Percentiles rank a stretch among this genome's conserved stretches.
These are phyloP conservation scores for Cydia strobilella DNA, from an alignment of 1,140 invertebrate species.

Conservation along the genomic window DNA sequence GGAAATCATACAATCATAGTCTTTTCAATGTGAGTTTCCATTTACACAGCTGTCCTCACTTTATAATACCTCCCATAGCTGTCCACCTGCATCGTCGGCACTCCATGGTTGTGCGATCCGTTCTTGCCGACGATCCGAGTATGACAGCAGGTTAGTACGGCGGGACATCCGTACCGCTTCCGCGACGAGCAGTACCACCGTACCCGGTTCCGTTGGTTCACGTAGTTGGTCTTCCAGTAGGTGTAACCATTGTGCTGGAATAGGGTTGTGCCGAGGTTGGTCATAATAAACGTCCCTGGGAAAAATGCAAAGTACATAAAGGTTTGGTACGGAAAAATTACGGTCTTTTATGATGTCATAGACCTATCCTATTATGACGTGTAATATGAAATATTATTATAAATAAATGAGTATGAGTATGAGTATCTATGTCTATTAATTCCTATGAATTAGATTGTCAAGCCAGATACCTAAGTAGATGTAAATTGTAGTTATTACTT, in stretches of 20 bases:
- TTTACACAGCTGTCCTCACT: not conserved
- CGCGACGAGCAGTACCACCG: constrained; percentile 18
- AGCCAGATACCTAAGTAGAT: too few relatives aligned
- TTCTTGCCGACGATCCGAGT: not conserved
- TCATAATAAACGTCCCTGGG: not conserved
- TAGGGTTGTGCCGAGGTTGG: not conserved
- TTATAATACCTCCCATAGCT: constrained; percentile 2
- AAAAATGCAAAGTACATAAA: not conserved
- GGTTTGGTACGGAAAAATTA: not conserved
- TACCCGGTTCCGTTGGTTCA: not conserved
- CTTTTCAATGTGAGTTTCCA: not conserved
- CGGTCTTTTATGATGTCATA: too few relatives aligned
- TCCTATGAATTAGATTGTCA: too few relatives aligned
- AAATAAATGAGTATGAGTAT: too few relatives aligned
- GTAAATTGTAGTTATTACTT: too few relatives aligned
- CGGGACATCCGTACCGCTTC: not conserved
- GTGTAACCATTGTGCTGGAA: constrained; percentile 8
- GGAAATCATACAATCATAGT: too few relatives aligned
- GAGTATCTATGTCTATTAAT: too few relatives aligned
- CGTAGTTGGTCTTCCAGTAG: constrained; percentile 24
- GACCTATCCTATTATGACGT: too few relatives aligned
- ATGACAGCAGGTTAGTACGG: not conserved
- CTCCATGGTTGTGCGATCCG: not conserved
- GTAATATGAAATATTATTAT: too few relatives aligned
- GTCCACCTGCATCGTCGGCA: not conserved